Percentiles rank a stretch among this genome's conserved stretches.
Evolutionary conservation across 2,797 vertebrate species (phyloP).

Genomic region (Pogonophryne albipinna): DNA sequence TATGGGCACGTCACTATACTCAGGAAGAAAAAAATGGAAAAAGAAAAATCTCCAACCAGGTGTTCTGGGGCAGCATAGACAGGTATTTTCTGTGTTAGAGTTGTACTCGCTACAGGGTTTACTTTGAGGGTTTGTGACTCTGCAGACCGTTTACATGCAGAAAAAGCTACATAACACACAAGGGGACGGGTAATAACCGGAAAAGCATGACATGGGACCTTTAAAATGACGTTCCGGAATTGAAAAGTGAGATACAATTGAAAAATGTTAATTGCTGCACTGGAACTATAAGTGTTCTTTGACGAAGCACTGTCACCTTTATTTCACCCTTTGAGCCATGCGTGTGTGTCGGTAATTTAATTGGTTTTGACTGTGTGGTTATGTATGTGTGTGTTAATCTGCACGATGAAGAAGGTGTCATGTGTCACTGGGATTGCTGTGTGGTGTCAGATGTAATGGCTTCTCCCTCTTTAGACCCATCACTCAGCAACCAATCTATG

Average conservation of each 20-base stretch:
- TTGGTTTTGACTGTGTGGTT: background rate
- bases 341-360: background rate
- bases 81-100: too few relatives aligned
- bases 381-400: background rate
- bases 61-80: too few relatives aligned
- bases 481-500: conserved; percentile 37
- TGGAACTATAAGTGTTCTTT: conserved; percentile 12
- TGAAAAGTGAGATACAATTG: background rate
- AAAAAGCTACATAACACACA: too few relatives aligned
- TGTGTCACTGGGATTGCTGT: conserved; percentile 38
- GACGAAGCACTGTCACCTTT: conserved; percentile 6
- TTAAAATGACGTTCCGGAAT: background rate
- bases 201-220: too few relatives aligned
- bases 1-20: too few relatives aligned
- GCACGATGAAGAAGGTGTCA: conserved; percentile 10
- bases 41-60: too few relatives aligned
- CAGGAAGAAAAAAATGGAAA: too few relatives aligned
- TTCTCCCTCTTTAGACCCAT: conserved; percentile 38
- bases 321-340: background rate
- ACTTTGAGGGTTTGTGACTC: too few relatives aligned
- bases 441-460: conserved; percentile 35
- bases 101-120: too few relatives aligned
- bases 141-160: too few relatives aligned
- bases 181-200: too few relatives aligned
- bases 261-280: background rate